A percentile compares a stretch with the other conserved stretches of the same genome.
Evolutionary conservation across 2,888 invertebrate genomes (phyloP).

Genomic region (Yponomeuta cagnagella): DNA sequence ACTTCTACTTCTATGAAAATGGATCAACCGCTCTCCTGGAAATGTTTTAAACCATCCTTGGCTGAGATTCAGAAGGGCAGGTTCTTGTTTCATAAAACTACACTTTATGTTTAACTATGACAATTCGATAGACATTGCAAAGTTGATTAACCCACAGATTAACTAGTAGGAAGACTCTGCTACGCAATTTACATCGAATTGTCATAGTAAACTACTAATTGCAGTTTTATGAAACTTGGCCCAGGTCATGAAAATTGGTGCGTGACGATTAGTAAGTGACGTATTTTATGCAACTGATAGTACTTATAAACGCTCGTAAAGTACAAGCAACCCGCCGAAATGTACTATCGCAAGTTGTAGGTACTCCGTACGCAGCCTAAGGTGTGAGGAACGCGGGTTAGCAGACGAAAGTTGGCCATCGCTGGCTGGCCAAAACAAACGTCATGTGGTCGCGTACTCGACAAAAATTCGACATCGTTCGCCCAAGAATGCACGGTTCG

Average conservation of each 20-base stretch:
- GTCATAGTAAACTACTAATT: no score
- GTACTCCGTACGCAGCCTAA: not conserved
- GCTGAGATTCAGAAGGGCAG: not conserved
- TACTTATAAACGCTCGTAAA: not conserved
- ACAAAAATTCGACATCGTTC: constrained; percentile 76
- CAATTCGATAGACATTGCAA: no score
- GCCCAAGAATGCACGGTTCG: constrained; percentile 74
- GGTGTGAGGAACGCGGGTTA: not conserved
- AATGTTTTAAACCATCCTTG: not conserved
- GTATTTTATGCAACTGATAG: not conserved
- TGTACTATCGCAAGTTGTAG: not conserved
- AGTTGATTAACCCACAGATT: no score
- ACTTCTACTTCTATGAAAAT: no score
- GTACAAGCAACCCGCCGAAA: no score
- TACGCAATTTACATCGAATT: no score
- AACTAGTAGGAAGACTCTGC: no score
- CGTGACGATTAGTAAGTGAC: not conserved
- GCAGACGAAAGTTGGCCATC: constrained; percentile 15
- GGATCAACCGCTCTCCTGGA: not conserved
- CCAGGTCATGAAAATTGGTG: not conserved
- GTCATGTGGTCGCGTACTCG: constrained; percentile 75
- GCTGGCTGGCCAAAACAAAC: constrained; percentile 61
- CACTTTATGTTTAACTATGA: no score
- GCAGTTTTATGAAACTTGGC: no score
- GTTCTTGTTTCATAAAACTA: no score